Conservation (phyloP, 2,113 vertebrate species). For the Trinectes maculatus region DNA sequence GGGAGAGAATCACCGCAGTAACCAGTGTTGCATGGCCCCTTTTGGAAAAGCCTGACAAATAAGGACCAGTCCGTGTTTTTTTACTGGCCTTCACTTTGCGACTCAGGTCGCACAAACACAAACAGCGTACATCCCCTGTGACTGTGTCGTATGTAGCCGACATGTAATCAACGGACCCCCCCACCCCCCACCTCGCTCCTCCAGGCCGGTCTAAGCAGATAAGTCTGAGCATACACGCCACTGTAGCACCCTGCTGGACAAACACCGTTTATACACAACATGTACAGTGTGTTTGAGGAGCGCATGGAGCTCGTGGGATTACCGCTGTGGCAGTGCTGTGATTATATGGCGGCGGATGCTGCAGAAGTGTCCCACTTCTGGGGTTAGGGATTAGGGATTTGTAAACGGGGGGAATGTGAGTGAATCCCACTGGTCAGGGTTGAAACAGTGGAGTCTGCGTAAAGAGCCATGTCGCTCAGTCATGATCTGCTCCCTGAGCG, state of each 20-base stretch:
- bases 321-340: slow-evolving; percentile 37
- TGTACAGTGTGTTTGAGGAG: slow-evolving; percentile 41
- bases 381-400: slow-evolving; percentile 63
- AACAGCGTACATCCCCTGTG: not conserved
- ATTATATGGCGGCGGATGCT: slow-evolving; percentile 50
- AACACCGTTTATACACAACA: slow-evolving; percentile 30
- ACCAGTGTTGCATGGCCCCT: too few relatives aligned
- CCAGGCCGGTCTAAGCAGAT: not conserved
- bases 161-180: not conserved
- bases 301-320: slow-evolving; percentile 37
- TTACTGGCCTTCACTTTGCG: not conserved
- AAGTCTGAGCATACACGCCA: not conserved
- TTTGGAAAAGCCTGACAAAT: too few relatives aligned
- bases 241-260: not conserved
- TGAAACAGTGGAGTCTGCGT: slow-evolving; percentile 24
- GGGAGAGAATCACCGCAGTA: not conserved
- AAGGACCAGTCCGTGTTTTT: not conserved
- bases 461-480: slow-evolving; percentile 6
- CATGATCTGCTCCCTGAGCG: slow-evolving; percentile 25
- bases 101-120: not conserved
- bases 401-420: slow-evolving; percentile 54
- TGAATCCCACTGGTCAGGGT: slow-evolving; percentile 36
- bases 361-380: slow-evolving; percentile 62
- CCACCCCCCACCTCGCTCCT: not conserved
- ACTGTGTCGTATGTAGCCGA: not conserved